phyloP scores from a whole-genome alignment of 2,113 vertebrate genomes.

The Nanorana parkeri region DNA sequence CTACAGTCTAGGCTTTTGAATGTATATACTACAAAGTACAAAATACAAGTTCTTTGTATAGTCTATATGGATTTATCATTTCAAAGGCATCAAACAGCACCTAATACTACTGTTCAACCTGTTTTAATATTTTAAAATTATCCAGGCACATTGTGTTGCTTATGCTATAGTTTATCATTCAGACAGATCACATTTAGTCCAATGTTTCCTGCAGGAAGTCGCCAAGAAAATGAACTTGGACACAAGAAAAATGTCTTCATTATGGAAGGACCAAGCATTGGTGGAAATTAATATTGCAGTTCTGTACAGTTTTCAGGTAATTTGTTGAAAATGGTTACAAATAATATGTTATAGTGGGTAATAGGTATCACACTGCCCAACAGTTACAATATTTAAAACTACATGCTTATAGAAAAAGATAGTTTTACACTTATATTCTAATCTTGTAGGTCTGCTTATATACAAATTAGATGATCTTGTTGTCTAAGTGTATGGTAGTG shows the following conservation, averaged over 20 bases:
- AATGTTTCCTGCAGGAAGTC: constrained; percentile 79
- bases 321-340: too few species aligned
- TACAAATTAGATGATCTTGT: too few species aligned
- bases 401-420: too few species aligned
- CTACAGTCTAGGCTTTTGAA: too few species aligned
- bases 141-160: constrained; percentile 3
- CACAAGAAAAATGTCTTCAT: constrained; percentile 91
- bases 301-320: constrained; percentile 94
- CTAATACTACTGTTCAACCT: background rate
- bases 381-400: too few species aligned
- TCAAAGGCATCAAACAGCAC: background rate
- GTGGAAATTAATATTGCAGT: constrained; percentile 98
- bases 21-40: too few species aligned
- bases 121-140: background rate
- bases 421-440: too few species aligned
- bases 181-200: constrained; percentile 19
- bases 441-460: too few species aligned
- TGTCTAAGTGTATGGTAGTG: too few species aligned
- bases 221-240: constrained; percentile 93
- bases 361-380: too few species aligned
- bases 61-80: background rate
- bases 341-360: too few species aligned
- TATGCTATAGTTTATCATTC: constrained; percentile 11
- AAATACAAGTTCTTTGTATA: too few species aligned
- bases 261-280: constrained; percentile 96